Evolutionary conservation across 1,140 invertebrate species (phyloP).

Genomic region (Trichonephila inaurata): DNA sequence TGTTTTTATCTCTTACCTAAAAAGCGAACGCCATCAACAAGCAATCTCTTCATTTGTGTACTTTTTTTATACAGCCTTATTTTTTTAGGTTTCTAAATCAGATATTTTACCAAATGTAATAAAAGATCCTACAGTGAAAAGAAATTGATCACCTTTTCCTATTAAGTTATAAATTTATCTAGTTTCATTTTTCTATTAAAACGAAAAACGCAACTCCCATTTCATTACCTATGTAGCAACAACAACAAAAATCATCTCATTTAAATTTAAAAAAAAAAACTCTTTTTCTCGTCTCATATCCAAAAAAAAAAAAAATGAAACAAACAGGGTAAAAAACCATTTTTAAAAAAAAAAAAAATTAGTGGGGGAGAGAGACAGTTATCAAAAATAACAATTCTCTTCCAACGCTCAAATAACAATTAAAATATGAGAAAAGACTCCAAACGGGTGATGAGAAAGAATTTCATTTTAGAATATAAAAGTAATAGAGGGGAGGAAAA

Average conservation of each 20-base stretch:
- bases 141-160: not conserved
- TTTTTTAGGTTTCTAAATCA: not conserved
- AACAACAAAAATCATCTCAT: not conserved
- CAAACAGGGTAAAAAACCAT: not conserved
- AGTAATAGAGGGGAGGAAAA: not conserved
- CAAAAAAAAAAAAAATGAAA: not conserved
- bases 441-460: not conserved
- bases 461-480: conserved; percentile 28
- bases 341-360: not conserved
- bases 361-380: not conserved
- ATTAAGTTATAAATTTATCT: conserved; percentile 10
- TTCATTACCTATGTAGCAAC: not conserved
- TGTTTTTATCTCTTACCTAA: not conserved
- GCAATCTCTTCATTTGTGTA: not conserved
- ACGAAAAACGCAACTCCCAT: not conserved
- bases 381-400: conserved; percentile 19
- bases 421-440: not conserved
- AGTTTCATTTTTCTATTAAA: not conserved
- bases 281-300: not conserved
- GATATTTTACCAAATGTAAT: no score
- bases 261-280: not conserved
- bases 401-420: conserved; percentile 7
- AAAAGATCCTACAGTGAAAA: not conserved
- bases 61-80: not conserved
- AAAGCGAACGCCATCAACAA: not conserved